Base-by-base conservation (phyloP, 2,888 invertebrate genomes). In the Netelia inedita region DNA sequence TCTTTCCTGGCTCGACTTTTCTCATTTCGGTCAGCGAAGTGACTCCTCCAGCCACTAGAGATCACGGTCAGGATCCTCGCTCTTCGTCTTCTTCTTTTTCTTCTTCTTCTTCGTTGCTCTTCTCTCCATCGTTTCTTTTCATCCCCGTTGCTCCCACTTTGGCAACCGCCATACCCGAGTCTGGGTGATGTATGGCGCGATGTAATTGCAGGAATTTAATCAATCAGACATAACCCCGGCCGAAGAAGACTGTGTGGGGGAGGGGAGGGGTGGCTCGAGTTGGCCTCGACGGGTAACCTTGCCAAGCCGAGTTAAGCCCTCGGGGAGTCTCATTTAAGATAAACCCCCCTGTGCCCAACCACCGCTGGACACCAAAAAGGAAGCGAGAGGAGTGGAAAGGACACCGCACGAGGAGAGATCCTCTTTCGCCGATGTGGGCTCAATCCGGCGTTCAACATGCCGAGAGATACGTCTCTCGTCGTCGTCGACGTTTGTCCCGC, bases 161-260 rank as follows among this genome's bases (percentile, higher is more conserved):
- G 53, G 63, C 68, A 76, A 59, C 35, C 21, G 21, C 19, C 16
- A 43, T 10, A 16, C 53, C 14, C 53, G 9, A 28, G 59, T 23
- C 11, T 9, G 28, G 88, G 89, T 91, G 91, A 91, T 92, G 90
- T 91, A 92, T 90, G 91, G 89, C 88, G 87, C 89, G 90, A 90
- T 90, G 92, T 92, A 92, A 92, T 92, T 92, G 92, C 91, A 89
- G 88, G 90, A 92, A 92, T 92, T 92, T 92, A 92, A 92, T 92
- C 92, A 92, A 92, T 92, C 92, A 92, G 91, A 91, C 90, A 90
- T 89, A 90, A 88, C 89, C 89, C 80, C 73, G 85, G 82, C 82
- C 76, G 35, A 35, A 35, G 35, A 86, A 84, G 85, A 86, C 85
- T 82, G 83, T 82, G 74, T 68, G 80, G 28, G 81, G 72, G 79